These are phyloP conservation scores for Xanthia icteritia DNA, from an alignment of 2,888 invertebrate genomes.

Conservation along the genomic window DNA sequence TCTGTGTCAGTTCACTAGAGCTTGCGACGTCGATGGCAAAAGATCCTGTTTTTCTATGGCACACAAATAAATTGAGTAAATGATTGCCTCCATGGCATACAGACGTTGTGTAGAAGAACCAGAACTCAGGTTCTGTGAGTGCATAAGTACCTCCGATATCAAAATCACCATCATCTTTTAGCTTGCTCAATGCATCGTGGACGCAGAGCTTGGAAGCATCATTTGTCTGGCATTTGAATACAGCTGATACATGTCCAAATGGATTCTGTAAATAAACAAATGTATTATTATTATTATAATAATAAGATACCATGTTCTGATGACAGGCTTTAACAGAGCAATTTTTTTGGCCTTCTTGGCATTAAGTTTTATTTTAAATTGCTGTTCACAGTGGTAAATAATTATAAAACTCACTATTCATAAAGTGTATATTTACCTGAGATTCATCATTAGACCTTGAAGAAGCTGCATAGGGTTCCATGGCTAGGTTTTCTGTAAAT, in stretches of 20 bases:
- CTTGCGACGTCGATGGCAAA: slow-evolving; percentile 77
- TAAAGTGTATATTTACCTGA: slow-evolving; percentile 20
- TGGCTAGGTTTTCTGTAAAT: slow-evolving; percentile 36
- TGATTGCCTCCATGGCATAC: slow-evolving; percentile 75
- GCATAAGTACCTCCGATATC: slow-evolving; percentile 84
- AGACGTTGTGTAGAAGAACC: slow-evolving; percentile 82
- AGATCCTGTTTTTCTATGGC: slow-evolving; percentile 74
- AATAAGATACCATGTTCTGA: background rate
- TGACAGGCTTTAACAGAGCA: background rate
- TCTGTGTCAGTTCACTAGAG: slow-evolving; percentile 64
- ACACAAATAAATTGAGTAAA: slow-evolving; percentile 82
- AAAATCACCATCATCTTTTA: slow-evolving; percentile 71
- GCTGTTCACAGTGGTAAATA: no score
- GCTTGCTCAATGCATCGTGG: slow-evolving; percentile 73
- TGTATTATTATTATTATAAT: no score
- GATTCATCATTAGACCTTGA: slow-evolving; percentile 9
- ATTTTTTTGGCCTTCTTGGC: background rate
- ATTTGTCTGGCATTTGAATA: slow-evolving; percentile 75
- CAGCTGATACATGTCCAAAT: slow-evolving; percentile 69
- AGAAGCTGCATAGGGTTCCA: slow-evolving; percentile 15
- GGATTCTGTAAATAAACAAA: slow-evolving; percentile 69
- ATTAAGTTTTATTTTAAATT: background rate
- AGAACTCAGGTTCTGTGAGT: slow-evolving; percentile 76
- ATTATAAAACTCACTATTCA: background rate
- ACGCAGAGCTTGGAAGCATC: slow-evolving; percentile 77